These are phyloP conservation scores for Apoderus coryli DNA, from an alignment of 2,888 invertebrate genomes.

Conservation along the genomic window DNA sequence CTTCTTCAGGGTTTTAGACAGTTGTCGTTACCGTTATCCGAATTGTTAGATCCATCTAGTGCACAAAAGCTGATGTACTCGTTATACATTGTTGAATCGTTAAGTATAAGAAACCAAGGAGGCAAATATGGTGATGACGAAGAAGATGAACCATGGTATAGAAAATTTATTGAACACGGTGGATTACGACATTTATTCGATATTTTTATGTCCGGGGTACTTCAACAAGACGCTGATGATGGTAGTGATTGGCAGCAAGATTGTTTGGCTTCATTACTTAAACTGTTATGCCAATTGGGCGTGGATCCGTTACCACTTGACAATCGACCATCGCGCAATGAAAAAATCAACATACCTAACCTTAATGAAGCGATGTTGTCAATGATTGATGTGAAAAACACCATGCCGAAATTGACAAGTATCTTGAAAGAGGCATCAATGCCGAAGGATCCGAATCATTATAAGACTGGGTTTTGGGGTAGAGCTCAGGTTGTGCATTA, in stretches of 20 bases:
- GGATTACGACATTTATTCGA: constrained; percentile 79
- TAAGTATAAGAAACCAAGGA: constrained; percentile 33
- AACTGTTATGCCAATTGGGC: constrained; percentile 75
- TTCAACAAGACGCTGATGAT: constrained; percentile 57
- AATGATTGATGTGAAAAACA: constrained; percentile 74
- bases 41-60: constrained; percentile 72
- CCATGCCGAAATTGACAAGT: constrained; percentile 70
- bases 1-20: constrained; percentile 73
- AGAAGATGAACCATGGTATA: constrained; percentile 45
- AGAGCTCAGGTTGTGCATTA: constrained; percentile 85
- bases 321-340: constrained; percentile 31
- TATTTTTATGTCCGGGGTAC: constrained; percentile 76
- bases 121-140: constrained; percentile 20
- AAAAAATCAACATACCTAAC: constrained; percentile 53
- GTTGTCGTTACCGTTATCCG: constrained; percentile 52
- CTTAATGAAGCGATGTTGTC: constrained; percentile 53
- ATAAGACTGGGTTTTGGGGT: constrained; percentile 88
- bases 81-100: constrained; percentile 74
- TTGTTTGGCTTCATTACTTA: constrained; percentile 74
- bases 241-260: constrained; percentile 92
- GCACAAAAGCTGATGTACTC: constrained; percentile 94
- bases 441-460: constrained; percentile 65
- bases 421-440: constrained; percentile 78
- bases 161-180: constrained; percentile 72
- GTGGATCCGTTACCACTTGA: constrained; percentile 40